Evolutionary conservation across 2,797 vertebrate species (phyloP), one percentile per base, ranked within the genome.

Genomic region (Peromyscus eremicus): DNA sequence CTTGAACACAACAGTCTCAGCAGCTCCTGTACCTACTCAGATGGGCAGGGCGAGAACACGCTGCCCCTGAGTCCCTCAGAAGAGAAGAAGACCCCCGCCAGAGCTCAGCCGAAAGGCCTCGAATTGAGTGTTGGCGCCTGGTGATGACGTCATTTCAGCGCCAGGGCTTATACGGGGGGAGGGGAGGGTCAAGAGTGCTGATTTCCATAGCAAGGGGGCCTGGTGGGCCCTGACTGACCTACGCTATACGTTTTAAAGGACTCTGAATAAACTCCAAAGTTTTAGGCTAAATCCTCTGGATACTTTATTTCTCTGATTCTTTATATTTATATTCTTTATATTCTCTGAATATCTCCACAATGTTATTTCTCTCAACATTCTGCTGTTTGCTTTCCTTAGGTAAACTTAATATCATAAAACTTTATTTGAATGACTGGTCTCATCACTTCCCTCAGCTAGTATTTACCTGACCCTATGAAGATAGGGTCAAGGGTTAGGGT

Each of bases 301-400:
- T 75, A 4, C 5, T 91, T 96, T 92, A 88, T 60, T 8, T 76
- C 60, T 49, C 37, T 52, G 32, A 40, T 55, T 55, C 55, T 55
- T 55, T 55, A 55, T 52, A 52, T 52, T 52, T 52, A 52, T 16
- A 55, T 17, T 55, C 12, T 91, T 96, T 92, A 88, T 60, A 80
- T 8, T 70, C 60, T 49, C 37, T 52, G 32, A n/a, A 37, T 66
- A 80, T 16, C 62, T 10, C 71, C 3, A 23, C 40, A 57, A 75
- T 52, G 60, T 14, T 55, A 79, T 32, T 32, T 84, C 16, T 23
- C 29, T 84, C 62, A 68, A 46, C 10, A 23, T 34, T 46, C 60
- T 62, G 37, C 13, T 10, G 1, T 27, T 29, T 14, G 25, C 25
- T 79, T 79, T 52, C 27, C 27, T 49, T 29, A 76, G 13, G 25